These are phyloP conservation scores for Pteronura brasiliensis DNA, from an alignment of 2,113 vertebrate species.

Conservation along the genomic window DNA sequence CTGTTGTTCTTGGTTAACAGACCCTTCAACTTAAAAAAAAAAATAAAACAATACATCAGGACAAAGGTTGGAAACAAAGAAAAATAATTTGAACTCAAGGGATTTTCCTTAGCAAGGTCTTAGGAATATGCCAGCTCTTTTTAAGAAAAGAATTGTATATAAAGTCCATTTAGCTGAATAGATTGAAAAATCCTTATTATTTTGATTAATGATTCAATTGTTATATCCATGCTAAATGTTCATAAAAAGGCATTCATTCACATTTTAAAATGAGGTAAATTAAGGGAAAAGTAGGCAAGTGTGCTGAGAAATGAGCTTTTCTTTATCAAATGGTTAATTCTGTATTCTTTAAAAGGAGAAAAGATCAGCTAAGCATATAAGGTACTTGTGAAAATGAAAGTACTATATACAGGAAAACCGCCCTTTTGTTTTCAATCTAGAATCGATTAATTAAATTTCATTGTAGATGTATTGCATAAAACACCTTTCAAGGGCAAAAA, in stretches of 20 bases:
- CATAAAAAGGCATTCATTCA: slow-evolving; percentile 52
- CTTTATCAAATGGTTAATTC: slow-evolving; percentile 49
- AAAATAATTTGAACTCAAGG: slow-evolving; percentile 43
- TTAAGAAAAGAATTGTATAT: not conserved
- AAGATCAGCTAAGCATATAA: slow-evolving; percentile 51
- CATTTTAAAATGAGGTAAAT: slow-evolving; percentile 52
- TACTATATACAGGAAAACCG: not conserved
- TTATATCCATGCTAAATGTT: slow-evolving; percentile 62
- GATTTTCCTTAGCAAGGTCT: not conserved
- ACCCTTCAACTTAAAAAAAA: not conserved
- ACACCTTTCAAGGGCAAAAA: slow-evolving; percentile 26
- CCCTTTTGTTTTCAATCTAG: slow-evolving; percentile 53
- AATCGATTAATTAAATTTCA: slow-evolving; percentile 57
- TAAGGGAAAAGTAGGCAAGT: slow-evolving; percentile 34
- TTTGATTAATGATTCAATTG: slow-evolving; percentile 59
- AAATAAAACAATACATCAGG: not conserved
- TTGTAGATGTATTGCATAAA: not conserved
- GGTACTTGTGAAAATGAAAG: slow-evolving; percentile 39
- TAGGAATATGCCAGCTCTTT: not conserved
- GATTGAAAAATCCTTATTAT: slow-evolving; percentile 60
- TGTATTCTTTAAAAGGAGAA: slow-evolving; percentile 42
- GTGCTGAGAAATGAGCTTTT: slow-evolving; percentile 47
- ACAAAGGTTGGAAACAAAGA: slow-evolving; percentile 24
- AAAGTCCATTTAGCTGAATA: slow-evolving; percentile 40
- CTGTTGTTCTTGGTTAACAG: not conserved